Evolutionary conservation across 23 tunicate species (phyloP), one percentile per base, ranked within the genome.

Genomic region (Oikopleura dioica): DNA sequence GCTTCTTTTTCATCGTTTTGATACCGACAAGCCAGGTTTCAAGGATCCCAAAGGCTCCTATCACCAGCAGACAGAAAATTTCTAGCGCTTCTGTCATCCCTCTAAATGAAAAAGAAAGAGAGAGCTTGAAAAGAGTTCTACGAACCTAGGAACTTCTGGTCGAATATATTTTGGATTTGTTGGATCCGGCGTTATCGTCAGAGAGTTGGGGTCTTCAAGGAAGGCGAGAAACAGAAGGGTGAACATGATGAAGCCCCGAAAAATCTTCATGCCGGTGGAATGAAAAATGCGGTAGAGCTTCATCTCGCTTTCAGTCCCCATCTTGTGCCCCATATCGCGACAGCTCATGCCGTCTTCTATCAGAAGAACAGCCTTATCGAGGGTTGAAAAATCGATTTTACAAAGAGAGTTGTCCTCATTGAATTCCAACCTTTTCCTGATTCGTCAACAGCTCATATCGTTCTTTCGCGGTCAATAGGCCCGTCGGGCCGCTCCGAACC

Each of bases 81-180:
- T 94, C 99, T 59, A 94, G 78, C 36, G 95, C 99, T 77, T 94
- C 99, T 12, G 86, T 77, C 32, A 78, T 79, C 24, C 99, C 99
- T 21, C 33, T n/a, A n/a, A n/a, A n/a, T n/a, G n/a, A n/a, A n/a
- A n/a, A n/a, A n/a, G n/a, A n/a, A n/a, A n/a, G n/a, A n/a, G n/a
- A n/a, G n/a, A n/a, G n/a, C n/a, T n/a, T n/a, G n/a, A n/a, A n/a
- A n/a, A n/a, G n/a, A n/a, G n/a, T n/a, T n/a, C n/a, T n/a, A n/a
- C n/a, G n/a, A n/a, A n/a, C n/a, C n/a, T 24, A 2, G 72, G 72
- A 12, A 63, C 72, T 2, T 63, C 33, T 21, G 72, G 72, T 28
- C 72, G 30, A 5, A 2, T 2, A 63, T 31, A n/a, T n/a, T n/a
- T 28, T 63, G 16, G 72, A 23, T 12, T 24, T 63, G 72, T 63